These are phyloP conservation scores for Perizoma affinitatum DNA, from an alignment of 2,888 invertebrate genomes.

Conservation along the genomic window DNA sequence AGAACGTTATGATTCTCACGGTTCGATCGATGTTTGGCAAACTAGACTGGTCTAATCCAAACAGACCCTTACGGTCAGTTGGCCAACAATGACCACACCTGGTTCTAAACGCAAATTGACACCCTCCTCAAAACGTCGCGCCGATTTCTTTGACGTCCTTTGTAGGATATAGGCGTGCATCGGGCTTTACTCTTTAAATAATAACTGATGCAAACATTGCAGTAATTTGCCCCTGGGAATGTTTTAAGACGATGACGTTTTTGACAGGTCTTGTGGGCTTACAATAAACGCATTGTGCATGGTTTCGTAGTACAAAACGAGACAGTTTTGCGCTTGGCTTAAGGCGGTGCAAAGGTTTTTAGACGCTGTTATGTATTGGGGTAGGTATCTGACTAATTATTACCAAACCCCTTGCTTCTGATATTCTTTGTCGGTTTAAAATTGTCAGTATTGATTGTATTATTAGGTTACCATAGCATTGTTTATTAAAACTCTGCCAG, in stretches of 20 bases:
- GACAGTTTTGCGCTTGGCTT: constrained; percentile 61
- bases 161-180: constrained; percentile 70
- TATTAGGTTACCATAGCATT: too few species aligned
- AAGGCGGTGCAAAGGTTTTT: constrained; percentile 41
- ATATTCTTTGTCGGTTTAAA: too few species aligned
- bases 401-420: too few species aligned
- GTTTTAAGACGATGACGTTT: constrained; percentile 62
- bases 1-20: constrained; percentile 74
- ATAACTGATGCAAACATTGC: constrained; percentile 75
- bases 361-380: too few species aligned
- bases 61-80: constrained; percentile 78
- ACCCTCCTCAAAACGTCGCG: constrained; percentile 68
- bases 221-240: constrained; percentile 75
- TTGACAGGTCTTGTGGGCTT: constrained; percentile 71
- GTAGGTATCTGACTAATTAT: too few species aligned
- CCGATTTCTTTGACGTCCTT: constrained; percentile 68
- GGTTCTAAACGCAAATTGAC: constrained; percentile 69
- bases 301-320: constrained; percentile 48
- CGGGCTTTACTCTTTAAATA: constrained; percentile 64
- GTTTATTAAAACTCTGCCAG: background rate
- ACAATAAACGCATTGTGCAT: constrained; percentile 62
- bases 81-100: constrained; percentile 75
- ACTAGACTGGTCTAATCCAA: constrained; percentile 69
- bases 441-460: too few species aligned
- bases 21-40: constrained; percentile 58